These are phyloP conservation scores for Drosophila neotestacea DNA, from an alignment of 2,888 invertebrate genomes.

Conservation along the genomic window DNA sequence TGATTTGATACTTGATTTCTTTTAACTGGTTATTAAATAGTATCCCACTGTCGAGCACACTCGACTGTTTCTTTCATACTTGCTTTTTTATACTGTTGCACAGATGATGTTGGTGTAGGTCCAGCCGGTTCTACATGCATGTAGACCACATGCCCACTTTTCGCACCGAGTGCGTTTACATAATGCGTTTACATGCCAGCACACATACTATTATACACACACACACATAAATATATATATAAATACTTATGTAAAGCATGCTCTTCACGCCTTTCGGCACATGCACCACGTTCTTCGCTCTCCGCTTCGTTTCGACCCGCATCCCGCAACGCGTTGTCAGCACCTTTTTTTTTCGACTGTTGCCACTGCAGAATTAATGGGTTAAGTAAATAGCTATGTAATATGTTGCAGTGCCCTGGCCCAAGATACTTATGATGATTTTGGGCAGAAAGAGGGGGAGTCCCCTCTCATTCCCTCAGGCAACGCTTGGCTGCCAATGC, in stretches of 20 bases:
- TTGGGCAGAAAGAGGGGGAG: constrained; percentile 13
- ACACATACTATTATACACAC: constrained; percentile 35
- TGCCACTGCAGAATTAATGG: constrained; percentile 66
- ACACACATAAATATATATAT: constrained; percentile 6
- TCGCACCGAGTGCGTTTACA: constrained; percentile 50
- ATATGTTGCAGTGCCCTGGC: constrained; percentile 45
- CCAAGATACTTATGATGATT: background rate
- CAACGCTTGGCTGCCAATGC: constrained; percentile 44
- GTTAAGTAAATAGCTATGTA: constrained; percentile 77
- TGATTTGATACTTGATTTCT: background rate
- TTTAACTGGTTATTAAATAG: background rate
- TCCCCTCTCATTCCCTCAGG: background rate
- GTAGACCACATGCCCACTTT: constrained; percentile 52
- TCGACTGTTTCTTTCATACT: background rate
- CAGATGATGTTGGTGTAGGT: constrained; percentile 67
- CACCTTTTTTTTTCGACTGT: constrained; percentile 59
- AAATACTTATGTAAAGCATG: constrained; percentile 22
- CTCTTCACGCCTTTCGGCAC: constrained; percentile 60
- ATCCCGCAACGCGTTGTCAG: constrained; percentile 55
- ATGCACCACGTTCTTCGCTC: constrained; percentile 20
- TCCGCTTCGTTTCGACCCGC: background rate
- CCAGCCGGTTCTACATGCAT: constrained; percentile 59
- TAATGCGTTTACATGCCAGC: constrained; percentile 52
- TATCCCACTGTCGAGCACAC: background rate
- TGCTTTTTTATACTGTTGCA: constrained; percentile 32